Evolutionary conservation across 2,888 invertebrate genomes (phyloP), one percentile per base, ranked within the genome.

Genomic region (Chaitophorus viminalis): DNA sequence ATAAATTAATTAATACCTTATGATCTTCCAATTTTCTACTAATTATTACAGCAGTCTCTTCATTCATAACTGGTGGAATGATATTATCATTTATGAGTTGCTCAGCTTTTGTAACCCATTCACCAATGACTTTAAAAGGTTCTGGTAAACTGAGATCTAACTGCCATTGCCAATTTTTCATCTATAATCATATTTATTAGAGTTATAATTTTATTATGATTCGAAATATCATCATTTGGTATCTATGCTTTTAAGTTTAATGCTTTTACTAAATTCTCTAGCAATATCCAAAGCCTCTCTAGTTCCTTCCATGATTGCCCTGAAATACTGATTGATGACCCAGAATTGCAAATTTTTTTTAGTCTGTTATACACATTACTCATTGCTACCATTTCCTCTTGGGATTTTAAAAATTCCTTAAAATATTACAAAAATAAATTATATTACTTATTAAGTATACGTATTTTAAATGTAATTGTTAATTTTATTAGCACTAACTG

Each of bases 91-190:
- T 94, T 82, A 97, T 92, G 82, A 96, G 92, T 90, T 95, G 94
- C 91, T 98, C 97, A 31, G 98, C 98, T 90, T 94, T 94, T 89
- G 96, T 95, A 83, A 99, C 92, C 98, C 98, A 98, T 91, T 96
- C 96, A 83, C 97, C 98, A 29, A 97, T 94, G 89, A 94, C 93
- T 89, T 96, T 95, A 90, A 98, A 95, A 90, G 96, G 96, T 72
- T 96, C 97, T 17, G 97, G 97, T 84, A 98, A 92, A 89, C 94
- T 93, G 0, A 96, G 94, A 91, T 99, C 98, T 90, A 98, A 92
- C 82, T 96, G 93, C 96, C 97, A 96, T 90, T 97, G 93, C 98
- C 98, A 98, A 91, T 95, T 94, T 90, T 95, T 93, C 92, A 97
- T 93, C 92, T 96, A 93, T 92, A 89, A 72, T 18, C 29, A 72